Base-by-base conservation (phyloP, 2,797 vertebrate genomes). In the Urophycis tenuis region DNA sequence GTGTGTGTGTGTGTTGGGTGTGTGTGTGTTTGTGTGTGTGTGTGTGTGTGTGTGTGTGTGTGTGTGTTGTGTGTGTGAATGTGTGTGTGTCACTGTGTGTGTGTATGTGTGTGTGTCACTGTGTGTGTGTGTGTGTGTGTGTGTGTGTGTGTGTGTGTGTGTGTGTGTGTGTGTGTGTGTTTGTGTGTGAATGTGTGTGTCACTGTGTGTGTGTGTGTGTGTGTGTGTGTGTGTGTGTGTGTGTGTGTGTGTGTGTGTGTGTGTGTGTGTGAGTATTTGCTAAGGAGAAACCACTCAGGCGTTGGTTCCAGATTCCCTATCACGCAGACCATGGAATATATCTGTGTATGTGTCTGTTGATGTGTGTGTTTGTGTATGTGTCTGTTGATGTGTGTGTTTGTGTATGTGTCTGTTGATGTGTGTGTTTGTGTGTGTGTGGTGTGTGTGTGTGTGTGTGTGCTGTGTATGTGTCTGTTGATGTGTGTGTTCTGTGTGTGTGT, bases 91-190 rank as follows among this genome's bases (percentile, higher is more conserved):
- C n/a, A n/a, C n/a, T n/a, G 80, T 75, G 75, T 77, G 74, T 80
- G 80, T 79, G 73, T 77, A 70, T 81, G 75, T 82, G 75, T 31
- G 30, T 67, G 73, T 71, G 31, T 31, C n/a, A n/a, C n/a, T n/a
- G 32, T 73, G 36, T 74, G 35, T 41, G 5, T 64, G 69, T 36
- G 9, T 71, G 32, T 15, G 31, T 22, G 39, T 10, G 36, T 60
- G 14, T 29, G 69, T 73, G 25, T n/a, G 9, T 74, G 29, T 53
- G 6, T 22, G 36, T 5, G 17, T 74, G 73, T 74, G 17, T 71
- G 69, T 71, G 12, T 30, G 64, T 11, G 64, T 69, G 64, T 30
- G n/a, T 41, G 36, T 73, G 12, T 31, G 39, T 31, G 25, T 19
- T 15, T 74, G 29, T 78, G 5, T 22, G 7, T 22, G 5, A n/a